These are phyloP conservation scores for Tiaroga cobitis DNA, from an alignment of 2,797 vertebrate species.

Conservation along the genomic window DNA sequence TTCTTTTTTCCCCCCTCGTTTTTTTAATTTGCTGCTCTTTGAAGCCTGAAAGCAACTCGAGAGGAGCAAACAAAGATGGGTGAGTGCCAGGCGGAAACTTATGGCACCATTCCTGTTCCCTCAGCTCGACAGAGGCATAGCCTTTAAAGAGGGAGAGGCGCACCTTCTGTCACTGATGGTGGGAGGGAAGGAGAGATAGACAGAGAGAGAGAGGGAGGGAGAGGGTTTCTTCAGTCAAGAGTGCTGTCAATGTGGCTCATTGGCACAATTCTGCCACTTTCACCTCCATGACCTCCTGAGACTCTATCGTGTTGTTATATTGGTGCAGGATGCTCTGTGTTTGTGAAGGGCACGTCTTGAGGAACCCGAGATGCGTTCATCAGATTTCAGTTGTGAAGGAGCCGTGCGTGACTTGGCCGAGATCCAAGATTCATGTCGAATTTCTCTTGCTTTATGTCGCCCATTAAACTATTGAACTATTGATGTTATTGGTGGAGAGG, in stretches of 20 bases:
- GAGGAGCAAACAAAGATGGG: constrained; percentile 83
- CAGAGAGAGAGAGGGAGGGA: constrained; percentile 10
- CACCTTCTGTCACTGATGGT: constrained; percentile 68
- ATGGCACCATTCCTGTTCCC: constrained; percentile 82
- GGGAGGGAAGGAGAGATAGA: constrained; percentile 54
- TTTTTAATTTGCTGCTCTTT: constrained; percentile 80
- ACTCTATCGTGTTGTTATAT: constrained; percentile 58
- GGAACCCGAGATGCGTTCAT: constrained; percentile 51
- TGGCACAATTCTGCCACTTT: constrained; percentile 60
- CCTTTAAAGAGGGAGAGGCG: constrained; percentile 77
- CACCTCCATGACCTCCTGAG: constrained; percentile 61
- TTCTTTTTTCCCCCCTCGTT: constrained; percentile 23
- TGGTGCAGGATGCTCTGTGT: constrained; percentile 34
- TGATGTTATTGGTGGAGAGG: constrained; percentile 53
- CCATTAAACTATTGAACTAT: constrained; percentile 49
- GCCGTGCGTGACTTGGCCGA: constrained; percentile 5
- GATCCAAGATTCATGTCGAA: constrained; percentile 35
- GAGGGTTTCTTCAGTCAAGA: constrained; percentile 56
- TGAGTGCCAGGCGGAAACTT: constrained; percentile 82
- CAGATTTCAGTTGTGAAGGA: constrained; percentile 47
- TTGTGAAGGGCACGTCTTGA: constrained; percentile 42
- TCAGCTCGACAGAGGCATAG: constrained; percentile 78
- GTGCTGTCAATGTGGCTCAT: constrained; percentile 61
- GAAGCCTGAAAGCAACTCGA: constrained; percentile 83
- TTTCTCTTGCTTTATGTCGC: constrained; percentile 45